A percentile compares a stretch with the other conserved stretches of the same genome.
These are phyloP conservation scores for Agelas oroides DNA, from an alignment of 37 sponge, comb jelly and placozoan species.

Conservation along the genomic window DNA sequence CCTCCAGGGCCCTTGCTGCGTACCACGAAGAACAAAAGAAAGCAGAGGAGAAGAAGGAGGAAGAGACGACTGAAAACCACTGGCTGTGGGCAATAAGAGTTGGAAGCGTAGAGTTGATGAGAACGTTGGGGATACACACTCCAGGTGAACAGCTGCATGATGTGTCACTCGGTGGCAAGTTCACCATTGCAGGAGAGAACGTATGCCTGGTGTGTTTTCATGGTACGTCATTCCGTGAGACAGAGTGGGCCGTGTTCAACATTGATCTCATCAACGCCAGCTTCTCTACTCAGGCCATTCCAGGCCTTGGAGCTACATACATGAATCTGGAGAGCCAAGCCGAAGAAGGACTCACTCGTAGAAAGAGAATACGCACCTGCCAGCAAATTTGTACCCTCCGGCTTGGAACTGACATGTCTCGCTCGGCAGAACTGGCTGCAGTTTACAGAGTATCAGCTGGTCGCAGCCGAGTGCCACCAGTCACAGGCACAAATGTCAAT, in stretches of 20 bases:
- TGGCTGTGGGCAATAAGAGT: conserved; percentile 84
- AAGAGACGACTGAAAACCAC: conserved; percentile 51
- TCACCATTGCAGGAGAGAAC: conserved; percentile 62
- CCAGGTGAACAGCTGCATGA: conserved; percentile 18
- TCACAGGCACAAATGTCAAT: conserved; percentile 34
- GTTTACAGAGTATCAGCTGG: conserved; percentile 70
- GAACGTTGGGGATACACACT: conserved; percentile 58
- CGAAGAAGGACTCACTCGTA: no score
- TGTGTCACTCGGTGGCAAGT: conserved; percentile 74
- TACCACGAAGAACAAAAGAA: conserved; percentile 49
- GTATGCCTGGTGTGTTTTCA: conserved; percentile 85
- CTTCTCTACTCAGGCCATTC: conserved; percentile 84
- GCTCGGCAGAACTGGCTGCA: conserved; percentile 29
- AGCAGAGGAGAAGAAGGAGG: conserved; percentile 11
- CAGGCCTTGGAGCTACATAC: conserved; percentile 41
- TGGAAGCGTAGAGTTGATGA: conserved; percentile 62
- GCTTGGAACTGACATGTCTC: conserved; percentile 36
- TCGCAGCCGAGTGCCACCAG: conserved; percentile 32
- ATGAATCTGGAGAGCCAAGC: no score
- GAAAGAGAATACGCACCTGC: conserved; percentile 33
- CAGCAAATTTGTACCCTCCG: conserved; percentile 47
- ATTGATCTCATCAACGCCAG: conserved; percentile 51
- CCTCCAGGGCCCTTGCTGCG: conserved; percentile 55
- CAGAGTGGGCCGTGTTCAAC: conserved; percentile 82
- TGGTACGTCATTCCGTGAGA: conserved; percentile 73